Percentiles rank a stretch among this genome's conserved stretches.
Conservation (phyloP, 2,113 vertebrate genomes). For the Alligator sinensis region DNA sequence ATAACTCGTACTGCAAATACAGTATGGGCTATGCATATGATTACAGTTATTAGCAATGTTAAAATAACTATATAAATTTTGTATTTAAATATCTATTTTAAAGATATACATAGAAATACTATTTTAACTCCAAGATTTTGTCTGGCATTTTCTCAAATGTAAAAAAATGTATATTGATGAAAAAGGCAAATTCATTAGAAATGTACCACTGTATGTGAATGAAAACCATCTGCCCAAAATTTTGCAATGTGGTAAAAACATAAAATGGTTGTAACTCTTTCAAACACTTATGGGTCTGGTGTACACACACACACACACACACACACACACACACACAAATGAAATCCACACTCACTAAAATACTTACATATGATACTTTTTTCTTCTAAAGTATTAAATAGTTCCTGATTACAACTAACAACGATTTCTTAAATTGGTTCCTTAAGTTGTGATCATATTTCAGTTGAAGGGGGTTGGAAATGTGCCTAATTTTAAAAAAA, state of each 20-base stretch:
- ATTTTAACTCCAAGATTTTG: background rate
- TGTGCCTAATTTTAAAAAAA: background rate
- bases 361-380: background rate
- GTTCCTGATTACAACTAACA: background rate
- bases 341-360: background rate
- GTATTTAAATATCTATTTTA: background rate
- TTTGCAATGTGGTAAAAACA: background rate
- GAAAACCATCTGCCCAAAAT: slow-evolving; percentile 1
- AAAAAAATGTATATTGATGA: fast-evolving
- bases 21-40: background rate
- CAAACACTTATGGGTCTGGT: background rate
- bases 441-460: background rate
- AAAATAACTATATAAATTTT: background rate
- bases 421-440: background rate
- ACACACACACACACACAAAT: background rate
- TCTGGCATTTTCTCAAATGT: background rate
- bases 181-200: background rate
- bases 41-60: fast-evolving
- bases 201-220: background rate
- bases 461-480: background rate
- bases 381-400: background rate
- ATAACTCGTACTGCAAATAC: background rate
- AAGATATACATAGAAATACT: background rate
- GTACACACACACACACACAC: background rate
- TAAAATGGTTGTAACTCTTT: background rate